phyloP scores from a whole-genome alignment of 2,888 invertebrate species.

The Odontothrips loti region DNA sequence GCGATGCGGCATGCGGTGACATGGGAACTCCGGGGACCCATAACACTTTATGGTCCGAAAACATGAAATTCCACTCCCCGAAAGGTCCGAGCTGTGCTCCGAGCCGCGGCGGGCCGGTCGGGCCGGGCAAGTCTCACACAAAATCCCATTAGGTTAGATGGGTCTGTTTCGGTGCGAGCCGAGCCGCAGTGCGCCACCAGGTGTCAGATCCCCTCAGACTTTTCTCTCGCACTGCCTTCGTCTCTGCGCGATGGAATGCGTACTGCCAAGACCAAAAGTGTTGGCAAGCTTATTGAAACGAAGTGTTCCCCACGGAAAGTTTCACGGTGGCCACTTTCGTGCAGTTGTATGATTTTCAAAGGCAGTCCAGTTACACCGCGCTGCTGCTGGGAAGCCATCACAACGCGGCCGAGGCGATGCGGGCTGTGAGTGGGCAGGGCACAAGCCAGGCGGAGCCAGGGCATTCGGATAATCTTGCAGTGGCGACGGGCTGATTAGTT shows the following conservation, averaged over 20 bases:
- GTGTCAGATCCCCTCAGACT: conserved; percentile 1
- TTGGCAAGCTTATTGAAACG: too few relatives aligned
- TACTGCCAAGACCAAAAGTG: background rate
- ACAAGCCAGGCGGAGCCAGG: background rate
- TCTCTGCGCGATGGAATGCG: background rate
- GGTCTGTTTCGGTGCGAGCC: background rate
- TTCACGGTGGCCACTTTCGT: too few relatives aligned
- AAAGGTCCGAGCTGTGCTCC: background rate
- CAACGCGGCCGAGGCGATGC: too few relatives aligned
- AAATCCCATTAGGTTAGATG: too few relatives aligned
- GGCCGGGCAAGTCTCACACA: background rate
- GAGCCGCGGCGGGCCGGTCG: background rate
- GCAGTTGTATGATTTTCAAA: too few relatives aligned
- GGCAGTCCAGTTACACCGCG: too few relatives aligned
- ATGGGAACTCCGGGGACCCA: background rate
- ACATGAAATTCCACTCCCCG: conserved; percentile 26
- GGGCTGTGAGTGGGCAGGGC: too few relatives aligned
- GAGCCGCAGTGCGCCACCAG: background rate
- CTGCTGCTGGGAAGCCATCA: too few relatives aligned
- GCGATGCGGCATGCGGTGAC: background rate
- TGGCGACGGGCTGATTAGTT: background rate
- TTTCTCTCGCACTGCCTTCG: background rate
- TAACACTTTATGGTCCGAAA: conserved; percentile 26
- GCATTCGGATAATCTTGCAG: background rate
- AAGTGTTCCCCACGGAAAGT: too few relatives aligned